Conservation (phyloP, 2,888 invertebrate species). For the Eucera pruinosa region DNA sequence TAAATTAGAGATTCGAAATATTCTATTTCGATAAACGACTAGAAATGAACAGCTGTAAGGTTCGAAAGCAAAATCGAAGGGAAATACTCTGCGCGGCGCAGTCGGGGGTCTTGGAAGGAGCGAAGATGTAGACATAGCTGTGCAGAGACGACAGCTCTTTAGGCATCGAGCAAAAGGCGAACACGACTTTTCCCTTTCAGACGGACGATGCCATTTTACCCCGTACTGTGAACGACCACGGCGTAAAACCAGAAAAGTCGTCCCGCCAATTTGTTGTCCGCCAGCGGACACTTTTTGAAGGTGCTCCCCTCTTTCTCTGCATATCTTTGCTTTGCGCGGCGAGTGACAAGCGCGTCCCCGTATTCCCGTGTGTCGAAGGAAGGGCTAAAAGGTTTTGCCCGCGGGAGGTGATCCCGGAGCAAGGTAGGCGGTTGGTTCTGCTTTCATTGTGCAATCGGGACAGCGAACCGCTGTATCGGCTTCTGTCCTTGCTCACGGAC, state of each 20-base stretch:
- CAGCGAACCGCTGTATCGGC: constrained; percentile 42
- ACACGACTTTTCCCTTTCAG: constrained; percentile 73
- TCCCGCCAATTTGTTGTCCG: constrained; percentile 72
- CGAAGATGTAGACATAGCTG: constrained; percentile 64
- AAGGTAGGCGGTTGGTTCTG: constrained; percentile 61
- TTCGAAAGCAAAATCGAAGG: not conserved
- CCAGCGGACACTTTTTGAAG: constrained; percentile 59
- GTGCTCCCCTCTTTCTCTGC: constrained; percentile 7
- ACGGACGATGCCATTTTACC: constrained; percentile 50
- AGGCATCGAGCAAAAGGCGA: constrained; percentile 61
- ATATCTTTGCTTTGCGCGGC: constrained; percentile 59
- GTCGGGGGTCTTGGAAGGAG: no score
- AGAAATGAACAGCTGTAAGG: no score
- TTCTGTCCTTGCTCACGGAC: constrained; percentile 5
- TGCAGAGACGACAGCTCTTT: constrained; percentile 70
- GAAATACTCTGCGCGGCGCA: no score
- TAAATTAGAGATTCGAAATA: no score
- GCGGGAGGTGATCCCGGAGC: constrained; percentile 72
- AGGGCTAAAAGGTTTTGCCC: constrained; percentile 77
- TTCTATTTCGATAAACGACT: no score
- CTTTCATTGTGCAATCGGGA: constrained; percentile 72
- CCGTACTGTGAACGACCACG: constrained; percentile 58
- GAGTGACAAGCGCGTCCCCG: constrained; percentile 52
- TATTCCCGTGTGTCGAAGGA: constrained; percentile 62
- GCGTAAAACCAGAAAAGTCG: constrained; percentile 59